Evolutionary conservation across 2,113 vertebrate genomes (phyloP).

Genomic region (Origma solitaria): DNA sequence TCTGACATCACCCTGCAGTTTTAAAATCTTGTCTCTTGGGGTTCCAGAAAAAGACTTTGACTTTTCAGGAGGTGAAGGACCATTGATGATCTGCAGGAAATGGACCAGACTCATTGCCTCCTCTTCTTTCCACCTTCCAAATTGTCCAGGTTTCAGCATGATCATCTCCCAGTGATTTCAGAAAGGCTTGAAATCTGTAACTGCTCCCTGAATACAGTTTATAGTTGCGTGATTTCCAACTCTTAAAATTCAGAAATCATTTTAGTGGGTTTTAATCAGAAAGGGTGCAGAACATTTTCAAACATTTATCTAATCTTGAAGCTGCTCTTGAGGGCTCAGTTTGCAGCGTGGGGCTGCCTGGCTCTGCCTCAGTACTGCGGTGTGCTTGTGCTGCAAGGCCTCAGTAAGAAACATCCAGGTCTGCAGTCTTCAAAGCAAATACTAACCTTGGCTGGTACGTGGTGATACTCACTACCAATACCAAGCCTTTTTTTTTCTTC

Average conservation of each 20-base stretch:
- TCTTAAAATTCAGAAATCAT: neutral
- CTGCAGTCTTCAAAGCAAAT: conserved; percentile 53
- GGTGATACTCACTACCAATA: conserved; percentile 81
- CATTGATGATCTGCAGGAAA: neutral
- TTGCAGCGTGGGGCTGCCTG: neutral
- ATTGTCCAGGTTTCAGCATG: neutral
- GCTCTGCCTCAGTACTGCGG: neutral
- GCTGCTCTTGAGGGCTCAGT: neutral
- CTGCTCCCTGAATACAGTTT: neutral
- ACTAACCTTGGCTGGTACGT: conserved; percentile 82
- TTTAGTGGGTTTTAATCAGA: neutral
- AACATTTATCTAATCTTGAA: neutral
- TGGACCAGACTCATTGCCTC: neutral
- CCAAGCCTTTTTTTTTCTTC: conserved; percentile 87
- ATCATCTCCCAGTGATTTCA: neutral
- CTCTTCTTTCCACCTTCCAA: neutral
- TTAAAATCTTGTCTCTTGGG: neutral
- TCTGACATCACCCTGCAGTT: neutral
- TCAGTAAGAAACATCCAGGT: neutral
- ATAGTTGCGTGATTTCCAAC: fast-evolving
- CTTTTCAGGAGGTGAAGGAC: neutral
- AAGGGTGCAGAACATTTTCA: neutral
- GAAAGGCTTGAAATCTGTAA: neutral
- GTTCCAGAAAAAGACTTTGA: neutral
- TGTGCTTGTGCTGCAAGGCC: neutral